These are phyloP conservation scores for Rhodophaea formosa DNA, from an alignment of 2,888 invertebrate genomes.

Conservation along the genomic window DNA sequence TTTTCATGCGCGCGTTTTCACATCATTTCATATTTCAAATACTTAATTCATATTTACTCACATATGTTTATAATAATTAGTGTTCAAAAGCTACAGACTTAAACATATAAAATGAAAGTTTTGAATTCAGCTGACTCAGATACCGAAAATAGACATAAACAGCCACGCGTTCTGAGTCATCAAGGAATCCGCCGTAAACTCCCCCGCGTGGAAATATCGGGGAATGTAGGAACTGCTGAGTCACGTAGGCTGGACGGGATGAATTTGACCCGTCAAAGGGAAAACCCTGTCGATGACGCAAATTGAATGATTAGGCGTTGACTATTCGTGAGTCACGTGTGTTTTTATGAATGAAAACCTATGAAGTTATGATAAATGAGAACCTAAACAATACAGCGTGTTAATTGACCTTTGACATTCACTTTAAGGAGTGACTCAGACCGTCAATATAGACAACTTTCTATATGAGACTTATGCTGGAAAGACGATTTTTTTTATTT, in stretches of 20 bases:
- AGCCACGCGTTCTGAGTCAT: slow-evolving; percentile 2
- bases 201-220: not conserved
- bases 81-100: too few species aligned
- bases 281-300: slow-evolving; percentile 23
- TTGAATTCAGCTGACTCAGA: not conserved
- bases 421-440: too few species aligned
- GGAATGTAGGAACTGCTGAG: slow-evolving; percentile 1
- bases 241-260: slow-evolving; percentile 8
- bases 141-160: not conserved
- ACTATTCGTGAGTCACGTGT: not conserved
- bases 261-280: slow-evolving; percentile 22
- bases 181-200: not conserved
- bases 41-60: too few species aligned
- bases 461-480: too few species aligned
- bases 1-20: too few species aligned
- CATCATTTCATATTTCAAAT: too few species aligned
- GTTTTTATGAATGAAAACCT: not conserved
- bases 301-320: slow-evolving; percentile 18
- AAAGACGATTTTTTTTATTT: too few species aligned
- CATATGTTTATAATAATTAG: too few species aligned
- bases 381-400: too few species aligned
- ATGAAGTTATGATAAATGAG: not conserved
- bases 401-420: too few species aligned
- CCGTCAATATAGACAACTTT: too few species aligned
- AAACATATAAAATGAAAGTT: too few species aligned